Conservation (phyloP, 2,797 vertebrate genomes). For the Artibeus lituratus region DNA sequence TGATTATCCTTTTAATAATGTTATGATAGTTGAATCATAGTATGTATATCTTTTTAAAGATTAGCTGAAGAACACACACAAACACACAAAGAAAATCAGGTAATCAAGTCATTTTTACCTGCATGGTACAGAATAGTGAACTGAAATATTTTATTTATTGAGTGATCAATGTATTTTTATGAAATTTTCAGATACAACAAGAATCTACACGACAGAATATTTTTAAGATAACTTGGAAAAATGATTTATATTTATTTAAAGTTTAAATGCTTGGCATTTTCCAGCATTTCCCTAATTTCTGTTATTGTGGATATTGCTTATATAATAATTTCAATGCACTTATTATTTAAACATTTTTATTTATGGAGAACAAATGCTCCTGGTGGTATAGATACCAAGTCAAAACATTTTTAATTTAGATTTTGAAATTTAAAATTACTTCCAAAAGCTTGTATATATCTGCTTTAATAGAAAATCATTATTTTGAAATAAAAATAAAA, state of each 20-base stretch:
- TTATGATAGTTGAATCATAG: neutral
- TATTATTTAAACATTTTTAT: neutral
- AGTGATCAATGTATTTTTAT: neutral
- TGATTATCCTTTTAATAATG: neutral
- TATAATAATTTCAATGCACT: neutral
- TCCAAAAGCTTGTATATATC: neutral
- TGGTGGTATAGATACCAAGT: too few species aligned
- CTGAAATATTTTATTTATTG: neutral
- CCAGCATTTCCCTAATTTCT: neutral
- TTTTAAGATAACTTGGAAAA: neutral
- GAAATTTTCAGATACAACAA: neutral
- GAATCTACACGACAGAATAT: neutral
- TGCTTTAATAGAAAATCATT: neutral
- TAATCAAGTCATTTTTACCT: neutral
- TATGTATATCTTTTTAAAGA: neutral
- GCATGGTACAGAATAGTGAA: neutral
- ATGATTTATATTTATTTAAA: neutral
- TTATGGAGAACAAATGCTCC: neutral
- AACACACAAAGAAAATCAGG: neutral
- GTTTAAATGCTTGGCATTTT: neutral
- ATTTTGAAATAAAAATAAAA: slow-evolving; percentile 9
- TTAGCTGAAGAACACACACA: neutral
- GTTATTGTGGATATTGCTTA: neutral
- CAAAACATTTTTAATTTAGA: neutral
- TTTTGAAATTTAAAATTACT: neutral